Base-by-base conservation (phyloP, 2,797 vertebrate species). In the Falco rusticolus region DNA sequence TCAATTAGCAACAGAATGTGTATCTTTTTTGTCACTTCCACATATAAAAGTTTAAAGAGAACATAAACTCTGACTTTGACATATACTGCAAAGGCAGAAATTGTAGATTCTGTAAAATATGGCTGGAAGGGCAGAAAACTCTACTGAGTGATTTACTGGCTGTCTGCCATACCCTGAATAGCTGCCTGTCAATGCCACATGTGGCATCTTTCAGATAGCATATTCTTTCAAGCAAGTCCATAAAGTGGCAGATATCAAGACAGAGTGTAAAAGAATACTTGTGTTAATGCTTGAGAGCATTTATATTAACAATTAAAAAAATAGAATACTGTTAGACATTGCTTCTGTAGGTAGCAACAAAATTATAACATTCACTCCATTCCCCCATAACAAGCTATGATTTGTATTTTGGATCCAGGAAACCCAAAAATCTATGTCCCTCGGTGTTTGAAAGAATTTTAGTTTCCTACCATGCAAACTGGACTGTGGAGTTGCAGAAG, bases 71-170 rank as follows among this genome's bases (percentile, higher is more conserved):
- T 96, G 87, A 86, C 94, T 94, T 5, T 92, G 78, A 93, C 79
- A 45, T 80, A 56, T 29, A 61, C 33, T 89, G 37, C 5, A 2
- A 93, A 96, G 13, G n/a, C 18, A 41, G 12, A 29, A 93, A 75
- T n/a, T 61, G 57, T 86, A 92, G 24, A 79, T 70, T 95, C 88
- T 94, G 33, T 84, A 94, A 76, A 78, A 66, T 50, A 65, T 6
- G 26, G 34, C n/a, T 77, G 31, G 45, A 95, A 92, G 17, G 60
- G 50, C 81, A 74, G 74, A 72, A 34, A 82, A 70, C 15, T 78
- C 61, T 54, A 11, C 50, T 68, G 39, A 96, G 90, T 96, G 95
- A 96, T 96, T 96, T 97, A 95, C 86, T 94, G 92, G 68, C 77
- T 93, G 60, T 76, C 95, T 85, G 87, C 68, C 79, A 60, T 90